Base-by-base conservation (phyloP, 2,888 invertebrate species). In the Gonocerus acuteangulatus region DNA sequence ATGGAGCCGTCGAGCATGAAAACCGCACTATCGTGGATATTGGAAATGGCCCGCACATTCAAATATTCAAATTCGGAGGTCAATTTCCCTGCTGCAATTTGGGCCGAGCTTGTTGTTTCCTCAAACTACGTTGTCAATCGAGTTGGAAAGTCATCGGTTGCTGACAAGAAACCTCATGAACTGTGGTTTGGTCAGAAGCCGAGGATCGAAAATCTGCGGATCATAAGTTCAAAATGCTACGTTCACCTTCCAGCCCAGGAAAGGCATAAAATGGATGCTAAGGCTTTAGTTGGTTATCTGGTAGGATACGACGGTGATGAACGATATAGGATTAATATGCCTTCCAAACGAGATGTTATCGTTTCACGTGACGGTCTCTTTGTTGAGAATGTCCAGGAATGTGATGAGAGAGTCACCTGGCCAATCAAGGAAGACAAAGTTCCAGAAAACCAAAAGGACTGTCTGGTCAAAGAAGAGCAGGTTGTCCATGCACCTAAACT, bases 341-440 rank as follows among this genome's bases (percentile, higher is more conserved):
- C 47, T 27, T 27, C 4, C 27, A 27, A 27, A 27, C 27, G 27
- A 27, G 27, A 27, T 27, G 4, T 27, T 27, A 4, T 27, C 27
- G 27, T 27, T 9, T 27, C 27, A 27, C 9, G 27, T 27, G 27
- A 27, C 27, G 27, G 4, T 27, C 4, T 27, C 4, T 27, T 27
- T 27, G 27, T 27, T 9, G 27, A 9, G 27, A 27, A 27, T 9
- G 27, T 27, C 9, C 4, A 27, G 9, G 27, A 27, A 27, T 4
- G 27, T 27, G 27, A 27, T 9, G 27, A 27, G 27, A 27, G 27
- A 27, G 27, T 27, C 27, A 9, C 27, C 27, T 27, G 27, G 9
- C 27, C 65, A 72, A 70, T 62, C 71, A 69, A 42, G 70, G 71
- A 2, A 70, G 70, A 23, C 32, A 54, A 23, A 68, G 54, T 27